Evolutionary conservation across 1,140 invertebrate species (phyloP).

Genomic region (Atta texana): DNA sequence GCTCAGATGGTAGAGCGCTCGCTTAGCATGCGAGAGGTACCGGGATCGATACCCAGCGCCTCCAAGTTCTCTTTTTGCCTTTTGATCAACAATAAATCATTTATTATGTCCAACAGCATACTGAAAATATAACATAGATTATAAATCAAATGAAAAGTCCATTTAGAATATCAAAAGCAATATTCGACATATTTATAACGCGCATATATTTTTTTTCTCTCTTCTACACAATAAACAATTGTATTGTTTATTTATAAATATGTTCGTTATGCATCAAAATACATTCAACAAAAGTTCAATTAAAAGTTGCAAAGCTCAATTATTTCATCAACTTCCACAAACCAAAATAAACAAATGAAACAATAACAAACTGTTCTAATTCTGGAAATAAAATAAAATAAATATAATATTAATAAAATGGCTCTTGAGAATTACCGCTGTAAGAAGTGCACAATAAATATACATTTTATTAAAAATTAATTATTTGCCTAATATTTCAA

Average conservation of each 20-base stretch:
- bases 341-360: background rate
- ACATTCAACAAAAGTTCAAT: background rate
- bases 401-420: no score
- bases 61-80: slow-evolving; percentile 86
- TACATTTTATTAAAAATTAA: no score
- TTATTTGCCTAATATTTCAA: background rate
- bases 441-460: no score
- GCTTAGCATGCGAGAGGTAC: slow-evolving; percentile 95
- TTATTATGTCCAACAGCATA: background rate
- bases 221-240: background rate
- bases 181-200: background rate
- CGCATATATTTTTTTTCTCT: background rate
- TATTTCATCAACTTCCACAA: background rate
- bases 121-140: background rate
- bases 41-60: slow-evolving; percentile 93
- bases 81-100: slow-evolving; percentile 58
- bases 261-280: background rate
- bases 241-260: background rate
- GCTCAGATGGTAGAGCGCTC: slow-evolving; percentile 94
- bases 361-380: no score
- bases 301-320: background rate
- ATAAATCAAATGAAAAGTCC: background rate
- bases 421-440: no score
- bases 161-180: background rate
- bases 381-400: no score